These are phyloP conservation scores for Diploptera punctata DNA, from an alignment of 2,888 invertebrate species.

Conservation along the genomic window DNA sequence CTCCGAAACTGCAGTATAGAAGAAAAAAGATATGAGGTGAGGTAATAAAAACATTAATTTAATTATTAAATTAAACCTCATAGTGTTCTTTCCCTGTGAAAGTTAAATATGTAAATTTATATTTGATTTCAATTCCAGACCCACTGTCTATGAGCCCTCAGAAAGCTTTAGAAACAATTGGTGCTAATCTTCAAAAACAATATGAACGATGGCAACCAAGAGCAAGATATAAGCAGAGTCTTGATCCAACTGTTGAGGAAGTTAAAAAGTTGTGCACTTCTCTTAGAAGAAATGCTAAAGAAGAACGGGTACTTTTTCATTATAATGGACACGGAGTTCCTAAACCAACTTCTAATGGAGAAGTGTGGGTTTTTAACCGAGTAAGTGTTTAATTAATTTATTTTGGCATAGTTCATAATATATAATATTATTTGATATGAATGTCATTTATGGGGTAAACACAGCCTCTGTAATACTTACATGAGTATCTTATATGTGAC, in stretches of 20 bases:
- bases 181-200: constrained; percentile 89
- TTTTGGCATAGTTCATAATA: neutral
- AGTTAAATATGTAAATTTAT: no score
- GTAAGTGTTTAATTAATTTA: constrained; percentile 58
- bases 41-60: no score
- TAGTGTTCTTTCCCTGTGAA: no score
- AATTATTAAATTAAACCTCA: no score
- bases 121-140: constrained; percentile 71
- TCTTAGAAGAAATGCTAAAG: constrained; percentile 94
- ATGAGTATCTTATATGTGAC: no score
- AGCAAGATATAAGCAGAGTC: constrained; percentile 94
- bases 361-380: constrained; percentile 99
- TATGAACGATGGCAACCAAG: constrained; percentile 99
- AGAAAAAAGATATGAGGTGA: no score
- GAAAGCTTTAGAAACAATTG: constrained; percentile 93
- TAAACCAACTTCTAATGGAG: constrained; percentile 96
- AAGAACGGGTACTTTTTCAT: constrained; percentile 97
- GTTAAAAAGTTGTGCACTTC: constrained; percentile 97
- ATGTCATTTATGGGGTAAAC: no score
- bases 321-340: constrained; percentile 99
- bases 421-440: no score
- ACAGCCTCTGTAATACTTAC: no score
- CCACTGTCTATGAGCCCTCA: constrained; percentile 87
- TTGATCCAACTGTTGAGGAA: constrained; percentile 98
- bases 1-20: no score